Evolutionary conservation across 2,113 vertebrate species (phyloP).

Genomic region (Halcyon senegalensis): DNA sequence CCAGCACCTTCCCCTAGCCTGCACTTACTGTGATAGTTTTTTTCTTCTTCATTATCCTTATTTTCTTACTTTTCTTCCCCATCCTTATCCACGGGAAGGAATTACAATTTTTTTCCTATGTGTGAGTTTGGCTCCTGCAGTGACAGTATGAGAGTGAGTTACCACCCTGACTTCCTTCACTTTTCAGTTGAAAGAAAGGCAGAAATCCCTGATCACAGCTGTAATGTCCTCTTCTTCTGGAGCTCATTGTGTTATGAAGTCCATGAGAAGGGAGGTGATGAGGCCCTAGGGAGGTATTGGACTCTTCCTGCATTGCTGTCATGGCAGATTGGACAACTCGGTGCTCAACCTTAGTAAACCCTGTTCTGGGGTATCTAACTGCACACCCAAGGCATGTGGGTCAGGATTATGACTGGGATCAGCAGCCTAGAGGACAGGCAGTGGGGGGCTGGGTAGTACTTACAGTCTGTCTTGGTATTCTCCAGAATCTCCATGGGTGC

Average conservation of each 20-base stretch:
- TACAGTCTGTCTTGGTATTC: neutral
- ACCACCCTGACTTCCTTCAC: neutral
- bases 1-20: neutral
- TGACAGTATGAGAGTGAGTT: fast-evolving
- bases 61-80: neutral
- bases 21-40: neutral
- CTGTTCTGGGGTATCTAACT: neutral
- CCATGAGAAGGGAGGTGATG: neutral
- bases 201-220: neutral
- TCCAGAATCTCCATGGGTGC: neutral
- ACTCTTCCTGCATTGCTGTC: neutral
- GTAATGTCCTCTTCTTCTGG: neutral
- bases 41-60: neutral
- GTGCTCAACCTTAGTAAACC: neutral
- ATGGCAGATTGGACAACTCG: neutral
- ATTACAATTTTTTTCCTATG: neutral
- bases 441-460: neutral
- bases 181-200: neutral
- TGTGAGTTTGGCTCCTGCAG: neutral
- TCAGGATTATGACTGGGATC: neutral
- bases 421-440: neutral
- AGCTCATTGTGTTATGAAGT: neutral
- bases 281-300: neutral
- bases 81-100: neutral
- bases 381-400: neutral